Base-by-base conservation (phyloP, 2,113 vertebrate species). In the Alectura lathami region DNA sequence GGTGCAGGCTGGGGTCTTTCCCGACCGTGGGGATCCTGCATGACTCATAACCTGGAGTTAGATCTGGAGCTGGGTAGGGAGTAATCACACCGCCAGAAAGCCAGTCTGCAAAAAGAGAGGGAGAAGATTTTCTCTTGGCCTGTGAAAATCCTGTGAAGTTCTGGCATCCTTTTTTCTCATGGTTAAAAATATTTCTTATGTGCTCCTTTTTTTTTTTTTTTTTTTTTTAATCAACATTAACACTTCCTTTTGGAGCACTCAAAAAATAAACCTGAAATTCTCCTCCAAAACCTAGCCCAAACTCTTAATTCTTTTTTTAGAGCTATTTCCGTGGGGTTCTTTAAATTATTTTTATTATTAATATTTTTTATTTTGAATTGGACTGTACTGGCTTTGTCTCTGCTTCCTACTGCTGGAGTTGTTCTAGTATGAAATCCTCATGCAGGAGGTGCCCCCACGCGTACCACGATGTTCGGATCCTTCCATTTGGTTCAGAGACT, bases 61-160 rank as follows among this genome's bases (percentile, higher is more conserved):
- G 83, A 76, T 89, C 96, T 97, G 59, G 89, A 96, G 82, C 94
- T 87, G 91, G 34, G 94, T 95, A 36, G 95, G 94, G 96, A 86
- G 93, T 54, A 89, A 89, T 79, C 81, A 60, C 63, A 38, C 50
- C 94, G 89, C 91, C 89, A 92, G 81, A 9, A 72, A 92, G 60
- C 67, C 70, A 92, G 78, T 72, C 93, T 93, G 94, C 78, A 80
- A 50, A 78, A 84, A 63, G 57, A 88, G 62, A 89, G 47, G 73
- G 79, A 64, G 43, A 70, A 40, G 84, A 47, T 85, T 86, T 91
- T 80, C 74, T 87, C 21, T 56, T 34, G 43, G 36, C 72, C 89
- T 4, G 2, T 59, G 43, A 87, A 79, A 91, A 64, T 50, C 53
- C 62, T 45, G 32, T 32, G 76, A 72, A 77, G 43, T 67, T 88